Percentiles rank a stretch among this genome's conserved stretches.
Evolutionary conservation across 53 echinoderm and acorn worm species (phyloP).

Genomic region (Pentamera pediparva): DNA sequence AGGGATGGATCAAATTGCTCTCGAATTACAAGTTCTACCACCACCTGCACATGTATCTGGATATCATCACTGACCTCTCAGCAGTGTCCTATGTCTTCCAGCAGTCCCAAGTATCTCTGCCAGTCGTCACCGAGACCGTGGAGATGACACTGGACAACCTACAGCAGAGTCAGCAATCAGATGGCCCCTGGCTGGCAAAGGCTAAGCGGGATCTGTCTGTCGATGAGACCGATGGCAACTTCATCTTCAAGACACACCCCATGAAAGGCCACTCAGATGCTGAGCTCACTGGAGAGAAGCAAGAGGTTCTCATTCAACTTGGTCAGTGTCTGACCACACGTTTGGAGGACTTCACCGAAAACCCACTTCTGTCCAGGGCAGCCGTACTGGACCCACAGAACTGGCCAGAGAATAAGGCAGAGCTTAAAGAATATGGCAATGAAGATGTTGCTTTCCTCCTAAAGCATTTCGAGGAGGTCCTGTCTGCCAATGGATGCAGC

Average conservation of each 20-base stretch:
- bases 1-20: background rate
- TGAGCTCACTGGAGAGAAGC: background rate
- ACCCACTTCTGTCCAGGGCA: background rate
- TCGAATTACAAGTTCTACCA: background rate
- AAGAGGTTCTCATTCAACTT: background rate
- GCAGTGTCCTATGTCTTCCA: background rate
- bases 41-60: background rate
- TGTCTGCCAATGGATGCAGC: background rate
- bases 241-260: background rate
- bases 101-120: background rate
- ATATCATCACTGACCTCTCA: background rate
- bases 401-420: slow-evolving; percentile 6
- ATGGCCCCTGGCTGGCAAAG: background rate
- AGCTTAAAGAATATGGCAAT: background rate
- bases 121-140: background rate
- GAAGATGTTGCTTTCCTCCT: background rate
- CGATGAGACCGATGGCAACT: background rate
- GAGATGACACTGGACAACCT: background rate
- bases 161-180: background rate
- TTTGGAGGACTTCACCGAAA: background rate
- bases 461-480: background rate
- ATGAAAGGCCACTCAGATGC: background rate
- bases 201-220: background rate
- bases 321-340: background rate
- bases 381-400: slow-evolving; percentile 6